These are phyloP conservation scores for Pollenia angustigena DNA, from an alignment of 2,888 invertebrate genomes.

Conservation along the genomic window DNA sequence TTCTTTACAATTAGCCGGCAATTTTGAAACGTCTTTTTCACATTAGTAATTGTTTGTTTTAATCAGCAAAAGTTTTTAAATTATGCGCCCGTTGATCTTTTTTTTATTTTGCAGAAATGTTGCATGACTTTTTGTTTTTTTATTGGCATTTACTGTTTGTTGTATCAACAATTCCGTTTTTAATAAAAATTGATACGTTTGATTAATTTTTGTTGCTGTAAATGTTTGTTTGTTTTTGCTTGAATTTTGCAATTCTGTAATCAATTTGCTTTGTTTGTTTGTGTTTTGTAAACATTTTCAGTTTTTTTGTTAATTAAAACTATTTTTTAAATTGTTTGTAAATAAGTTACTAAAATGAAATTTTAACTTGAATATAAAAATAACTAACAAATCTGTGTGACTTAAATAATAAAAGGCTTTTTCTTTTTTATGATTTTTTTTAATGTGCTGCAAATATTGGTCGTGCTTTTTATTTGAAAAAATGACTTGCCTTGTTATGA, in stretches of 20 bases:
- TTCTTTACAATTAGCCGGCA: no score
- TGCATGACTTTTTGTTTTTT: constrained; percentile 33
- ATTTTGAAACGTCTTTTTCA: not conserved
- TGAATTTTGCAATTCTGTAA: constrained; percentile 29
- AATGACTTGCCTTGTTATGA: constrained; percentile 34
- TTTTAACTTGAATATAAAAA: constrained; percentile 12
- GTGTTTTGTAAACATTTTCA: constrained; percentile 16
- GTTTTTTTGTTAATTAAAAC: constrained; percentile 21
- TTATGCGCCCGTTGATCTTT: no score
- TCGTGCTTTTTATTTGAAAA: constrained; percentile 22
- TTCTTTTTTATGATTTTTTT: constrained; percentile 38
- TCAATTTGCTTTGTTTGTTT: constrained; percentile 12
- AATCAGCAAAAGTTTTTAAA: not conserved
- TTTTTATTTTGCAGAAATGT: not conserved
- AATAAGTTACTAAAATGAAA: constrained; percentile 26
- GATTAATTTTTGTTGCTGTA: constrained; percentile 18
- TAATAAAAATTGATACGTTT: constrained; percentile 3
- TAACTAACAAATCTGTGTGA: constrained; percentile 7
- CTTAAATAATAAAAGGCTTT: constrained; percentile 34
- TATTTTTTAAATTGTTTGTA: constrained; percentile 17
- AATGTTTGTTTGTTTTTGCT: constrained; percentile 19
- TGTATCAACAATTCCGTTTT: not conserved
- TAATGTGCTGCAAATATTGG: constrained; percentile 36
- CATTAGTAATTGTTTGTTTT: not conserved
- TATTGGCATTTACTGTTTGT: constrained; percentile 1